Conservation (phyloP, 2,888 invertebrate genomes). For the Melanotus villosus region DNA sequence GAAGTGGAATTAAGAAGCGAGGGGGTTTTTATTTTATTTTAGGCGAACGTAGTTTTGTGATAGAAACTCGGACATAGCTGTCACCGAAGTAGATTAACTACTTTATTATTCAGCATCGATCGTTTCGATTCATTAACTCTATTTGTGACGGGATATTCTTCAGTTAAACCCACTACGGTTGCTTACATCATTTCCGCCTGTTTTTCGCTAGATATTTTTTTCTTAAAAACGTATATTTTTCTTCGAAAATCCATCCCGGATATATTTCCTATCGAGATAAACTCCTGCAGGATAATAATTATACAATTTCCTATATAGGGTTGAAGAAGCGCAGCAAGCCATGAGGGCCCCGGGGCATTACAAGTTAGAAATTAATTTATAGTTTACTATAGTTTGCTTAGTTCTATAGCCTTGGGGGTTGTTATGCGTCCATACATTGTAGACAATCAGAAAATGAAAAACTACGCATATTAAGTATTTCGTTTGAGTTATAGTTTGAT, state of each 20-base stretch:
- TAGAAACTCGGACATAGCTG: constrained; percentile 41
- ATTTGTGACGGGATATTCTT: constrained; percentile 45
- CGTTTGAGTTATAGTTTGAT: constrained; percentile 42
- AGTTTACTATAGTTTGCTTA: constrained; percentile 27
- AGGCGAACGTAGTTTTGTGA: constrained; percentile 25
- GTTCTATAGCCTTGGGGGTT: constrained; percentile 17
- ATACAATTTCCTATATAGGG: not conserved
- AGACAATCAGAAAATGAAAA: constrained; percentile 26
- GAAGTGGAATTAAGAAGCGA: constrained; percentile 38
- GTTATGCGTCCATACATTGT: constrained; percentile 22
- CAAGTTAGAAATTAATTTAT: constrained; percentile 34
- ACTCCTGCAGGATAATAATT: not conserved
- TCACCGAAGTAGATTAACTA: constrained; percentile 54
- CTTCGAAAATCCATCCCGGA: not conserved
- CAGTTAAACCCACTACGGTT: constrained; percentile 36
- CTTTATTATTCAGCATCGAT: constrained; percentile 56
- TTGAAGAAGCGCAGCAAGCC: constrained; percentile 22
- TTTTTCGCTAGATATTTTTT: constrained; percentile 39
- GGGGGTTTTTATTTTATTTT: constrained; percentile 35
- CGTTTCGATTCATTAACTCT: constrained; percentile 55
- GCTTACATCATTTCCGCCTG: constrained; percentile 38
- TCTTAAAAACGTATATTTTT: constrained; percentile 1
- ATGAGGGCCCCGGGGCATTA: constrained; percentile 13
- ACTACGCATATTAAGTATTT: constrained; percentile 36
- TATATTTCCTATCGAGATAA: not conserved